These are phyloP conservation scores for Petrolisthes cinctipes DNA, from an alignment of 2,888 invertebrate species.

Conservation along the genomic window DNA sequence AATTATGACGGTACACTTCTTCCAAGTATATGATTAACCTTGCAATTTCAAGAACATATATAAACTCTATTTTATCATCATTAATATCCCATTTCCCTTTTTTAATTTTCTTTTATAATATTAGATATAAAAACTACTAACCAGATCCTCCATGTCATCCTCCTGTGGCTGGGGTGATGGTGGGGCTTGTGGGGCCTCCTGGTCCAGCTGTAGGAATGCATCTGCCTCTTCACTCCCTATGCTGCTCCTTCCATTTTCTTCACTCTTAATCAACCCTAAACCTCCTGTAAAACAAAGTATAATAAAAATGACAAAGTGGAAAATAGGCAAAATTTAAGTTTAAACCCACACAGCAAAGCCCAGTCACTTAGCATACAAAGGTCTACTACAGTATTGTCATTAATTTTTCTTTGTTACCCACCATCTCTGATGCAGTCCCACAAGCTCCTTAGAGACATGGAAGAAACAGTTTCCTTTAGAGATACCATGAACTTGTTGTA, in stretches of 20 bases:
- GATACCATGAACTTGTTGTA: slow-evolving; percentile 39
- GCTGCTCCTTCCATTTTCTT: slow-evolving; percentile 30
- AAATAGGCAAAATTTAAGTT: not conserved
- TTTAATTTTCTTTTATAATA: no score
- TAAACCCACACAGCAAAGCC: no score
- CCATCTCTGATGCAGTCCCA: slow-evolving; percentile 41
- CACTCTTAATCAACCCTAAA: slow-evolving; percentile 22
- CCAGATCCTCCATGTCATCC: slow-evolving; percentile 37
- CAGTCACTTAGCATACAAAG: no score
- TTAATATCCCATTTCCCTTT: no score
- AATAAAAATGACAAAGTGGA: not conserved
- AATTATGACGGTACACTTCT: no score
- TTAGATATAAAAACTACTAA: not conserved
- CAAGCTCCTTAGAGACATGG: slow-evolving; percentile 7
- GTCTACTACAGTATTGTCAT: no score
- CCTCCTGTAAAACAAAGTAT: not conserved
- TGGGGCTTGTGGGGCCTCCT: not conserved
- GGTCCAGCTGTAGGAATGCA: slow-evolving; percentile 22
- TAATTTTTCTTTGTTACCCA: not conserved
- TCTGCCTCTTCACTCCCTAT: slow-evolving; percentile 10
- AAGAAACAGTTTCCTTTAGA: slow-evolving; percentile 38
- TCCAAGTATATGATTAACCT: no score
- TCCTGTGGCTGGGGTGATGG: not conserved
- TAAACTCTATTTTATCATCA: no score
- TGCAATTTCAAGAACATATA: no score